Percentiles rank a stretch among this genome's conserved stretches.
phyloP scores from a whole-genome alignment of 2,888 invertebrate genomes.

The Dolomedes plantarius region DNA sequence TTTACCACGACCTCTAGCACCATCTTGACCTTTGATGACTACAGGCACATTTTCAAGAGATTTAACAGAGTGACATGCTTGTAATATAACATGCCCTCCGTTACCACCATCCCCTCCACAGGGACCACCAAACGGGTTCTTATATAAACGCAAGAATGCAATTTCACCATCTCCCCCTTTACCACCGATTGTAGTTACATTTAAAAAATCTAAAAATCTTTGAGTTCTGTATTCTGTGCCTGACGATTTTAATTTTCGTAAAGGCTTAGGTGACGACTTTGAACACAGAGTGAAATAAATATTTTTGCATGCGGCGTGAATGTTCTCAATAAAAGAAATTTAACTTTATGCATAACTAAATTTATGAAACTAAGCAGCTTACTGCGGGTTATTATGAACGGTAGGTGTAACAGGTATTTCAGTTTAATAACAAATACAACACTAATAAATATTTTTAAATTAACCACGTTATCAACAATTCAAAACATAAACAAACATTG shows the following conservation, averaged over 20 bases:
- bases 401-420: too few species aligned
- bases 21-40: slow-evolving; percentile 82
- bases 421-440: too few species aligned
- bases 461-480: too few species aligned
- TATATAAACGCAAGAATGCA: slow-evolving; percentile 88
- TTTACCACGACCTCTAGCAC: slow-evolving; percentile 84
- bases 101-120: slow-evolving; percentile 98
- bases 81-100: slow-evolving; percentile 94
- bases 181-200: slow-evolving; percentile 85
- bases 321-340: too few species aligned
- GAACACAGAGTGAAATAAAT: slow-evolving; percentile 19
- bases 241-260: slow-evolving; percentile 32
- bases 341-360: too few species aligned
- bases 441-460: too few species aligned
- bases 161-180: slow-evolving; percentile 95
- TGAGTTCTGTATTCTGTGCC: slow-evolving; percentile 75
- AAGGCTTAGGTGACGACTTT: slow-evolving; percentile 17
- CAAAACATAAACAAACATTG: too few species aligned
- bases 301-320: too few species aligned
- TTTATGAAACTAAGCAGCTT: too few species aligned
- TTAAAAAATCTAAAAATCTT: slow-evolving; percentile 84
- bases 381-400: too few species aligned
- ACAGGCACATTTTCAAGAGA: slow-evolving; percentile 84
- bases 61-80: slow-evolving; percentile 80
- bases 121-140: slow-evolving; percentile 93